A percentile compares a stretch with the other conserved stretches of the same genome.
These are phyloP conservation scores for Drosophila varians DNA, from an alignment of 1,140 invertebrate genomes.

Conservation along the genomic window DNA sequence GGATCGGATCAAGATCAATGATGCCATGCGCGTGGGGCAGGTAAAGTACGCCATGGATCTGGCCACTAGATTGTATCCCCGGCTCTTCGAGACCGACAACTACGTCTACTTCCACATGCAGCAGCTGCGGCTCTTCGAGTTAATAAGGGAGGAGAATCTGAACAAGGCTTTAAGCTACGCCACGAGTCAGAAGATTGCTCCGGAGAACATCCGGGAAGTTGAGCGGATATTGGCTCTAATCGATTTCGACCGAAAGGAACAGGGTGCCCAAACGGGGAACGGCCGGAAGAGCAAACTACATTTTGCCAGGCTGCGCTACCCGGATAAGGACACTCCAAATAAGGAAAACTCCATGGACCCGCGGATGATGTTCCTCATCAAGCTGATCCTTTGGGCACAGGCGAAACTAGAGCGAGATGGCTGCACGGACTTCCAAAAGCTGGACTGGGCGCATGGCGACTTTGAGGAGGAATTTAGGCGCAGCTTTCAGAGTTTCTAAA, in stretches of 20 bases:
- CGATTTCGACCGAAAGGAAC: too few species aligned
- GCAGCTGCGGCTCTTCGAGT: conserved; percentile 56
- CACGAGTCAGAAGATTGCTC: conserved; percentile 4
- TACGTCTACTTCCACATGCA: conserved; percentile 73
- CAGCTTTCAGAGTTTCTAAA: conserved; percentile 31
- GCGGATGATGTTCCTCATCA: conserved; percentile 64
- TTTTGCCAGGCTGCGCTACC: conserved; percentile 86
- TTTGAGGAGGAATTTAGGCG: conserved; percentile 53
- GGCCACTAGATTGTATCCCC: conserved; percentile 51
- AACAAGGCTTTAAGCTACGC: conserved; percentile 14
- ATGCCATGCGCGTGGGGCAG: conserved; percentile 44
- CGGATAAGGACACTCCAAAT: conserved; percentile 71
- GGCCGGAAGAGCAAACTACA: too few species aligned
- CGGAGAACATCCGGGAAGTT: too few species aligned
- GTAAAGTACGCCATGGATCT: conserved; percentile 63
- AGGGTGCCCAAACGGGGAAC: too few species aligned
- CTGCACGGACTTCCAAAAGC: conserved; percentile 14
- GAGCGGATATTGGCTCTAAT: too few species aligned
- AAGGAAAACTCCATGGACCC: conserved; percentile 45
- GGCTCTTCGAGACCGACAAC: conserved; percentile 56
- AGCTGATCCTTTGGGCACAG: conserved; percentile 64
- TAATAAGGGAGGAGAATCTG: conserved; percentile 43
- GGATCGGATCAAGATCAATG: conserved; percentile 28
- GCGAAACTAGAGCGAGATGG: conserved; percentile 44
- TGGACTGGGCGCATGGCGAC: conserved; percentile 39